Evolutionary conservation across 2,888 invertebrate species (phyloP), one percentile per base, ranked within the genome.

Genomic region (Tetragonisca angustula): DNA sequence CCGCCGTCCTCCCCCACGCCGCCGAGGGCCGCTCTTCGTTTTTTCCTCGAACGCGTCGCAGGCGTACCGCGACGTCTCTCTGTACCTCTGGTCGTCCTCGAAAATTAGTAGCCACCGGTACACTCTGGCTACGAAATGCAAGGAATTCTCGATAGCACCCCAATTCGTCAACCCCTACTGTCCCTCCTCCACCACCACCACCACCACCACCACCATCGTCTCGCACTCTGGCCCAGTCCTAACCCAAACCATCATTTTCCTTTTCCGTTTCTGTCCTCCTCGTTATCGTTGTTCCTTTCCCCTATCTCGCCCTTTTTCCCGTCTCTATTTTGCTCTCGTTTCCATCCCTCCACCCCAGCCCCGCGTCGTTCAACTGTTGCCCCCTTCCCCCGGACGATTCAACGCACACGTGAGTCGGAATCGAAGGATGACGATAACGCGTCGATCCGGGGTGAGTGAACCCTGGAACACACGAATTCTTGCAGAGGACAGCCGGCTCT

Each of bases 121-220:
- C 61, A 52, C 62, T 52, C 43, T 43, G 87, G 87, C 90, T 89
- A 89, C 89, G 88, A 91, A 90, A 91, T 88, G 89, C 87, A 86
- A 88, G 86, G 87, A 90, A 90, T 90, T 89, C 87, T 86, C 86
- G 84, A 89, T 87, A 77, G 76, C 76, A 61, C 52, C 61, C 50
- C 77, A 36, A 67, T 67, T 65, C 77, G 19, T 21, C 49, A 21
- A 17, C 54, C 62, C 27, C 0, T 19, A n/a, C 43, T n/a, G 32
- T 13, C 32, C 32, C 32, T 49, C 4, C 11, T 49, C n/a, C n/a
- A 50, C 62, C 65, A 32, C 36, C n/a, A n/a, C n/a, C n/a, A n/a
- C n/a, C n/a, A n/a, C n/a, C n/a, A n/a, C n/a, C n/a, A 50, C 54
- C 59, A n/a, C 43, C 43, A 65, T 61, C 52, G 17, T 6, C 24